Conservation (phyloP, 2,797 vertebrate species). For the Esox masquinongy region DNA sequence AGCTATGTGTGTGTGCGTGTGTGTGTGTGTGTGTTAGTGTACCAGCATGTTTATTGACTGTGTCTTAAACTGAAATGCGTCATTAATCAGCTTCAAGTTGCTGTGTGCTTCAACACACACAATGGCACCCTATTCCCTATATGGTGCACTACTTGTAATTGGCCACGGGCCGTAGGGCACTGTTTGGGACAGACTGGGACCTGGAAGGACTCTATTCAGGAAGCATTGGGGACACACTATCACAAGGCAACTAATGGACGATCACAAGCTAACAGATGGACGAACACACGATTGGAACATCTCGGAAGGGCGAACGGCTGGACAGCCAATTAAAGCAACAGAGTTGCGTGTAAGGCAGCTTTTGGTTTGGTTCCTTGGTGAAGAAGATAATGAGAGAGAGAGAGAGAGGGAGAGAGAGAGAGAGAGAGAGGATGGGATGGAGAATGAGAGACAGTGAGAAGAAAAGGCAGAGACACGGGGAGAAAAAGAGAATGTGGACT, state of each 20-base stretch:
- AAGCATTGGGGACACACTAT: not conserved
- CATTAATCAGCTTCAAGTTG: constrained; percentile 64
- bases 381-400: not conserved
- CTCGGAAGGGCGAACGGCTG: too few species aligned
- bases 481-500: too few species aligned
- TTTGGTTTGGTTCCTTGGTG: not conserved
- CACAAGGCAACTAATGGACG: too few species aligned
- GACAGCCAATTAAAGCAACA: too few species aligned
- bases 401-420: not conserved
- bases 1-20: constrained; percentile 32
- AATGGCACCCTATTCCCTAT: constrained; percentile 9
- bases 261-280: too few species aligned
- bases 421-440: too few species aligned
- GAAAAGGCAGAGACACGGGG: too few species aligned
- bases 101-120: constrained; percentile 58
- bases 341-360: not conserved
- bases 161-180: not conserved
- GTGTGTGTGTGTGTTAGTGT: constrained; percentile 5
- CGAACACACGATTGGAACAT: too few species aligned
- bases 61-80: constrained; percentile 56
- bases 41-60: constrained; percentile 59
- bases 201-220: not conserved
- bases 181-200: not conserved
- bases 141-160: not conserved
- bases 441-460: too few species aligned